These are phyloP conservation scores for Himalopsyche tibetana DNA, from an alignment of 2,888 invertebrate genomes.

Conservation along the genomic window DNA sequence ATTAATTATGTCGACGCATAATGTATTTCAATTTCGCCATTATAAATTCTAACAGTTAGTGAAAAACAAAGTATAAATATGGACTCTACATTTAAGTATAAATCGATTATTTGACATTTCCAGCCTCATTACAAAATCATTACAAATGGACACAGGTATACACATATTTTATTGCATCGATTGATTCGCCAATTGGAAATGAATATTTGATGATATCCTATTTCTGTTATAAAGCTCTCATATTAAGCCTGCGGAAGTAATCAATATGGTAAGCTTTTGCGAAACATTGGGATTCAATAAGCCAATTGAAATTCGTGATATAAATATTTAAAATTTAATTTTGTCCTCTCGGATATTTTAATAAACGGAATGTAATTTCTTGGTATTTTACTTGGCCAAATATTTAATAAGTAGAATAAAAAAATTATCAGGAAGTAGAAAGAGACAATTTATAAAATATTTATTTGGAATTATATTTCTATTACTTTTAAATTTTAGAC, in stretches of 20 bases:
- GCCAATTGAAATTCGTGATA: not conserved
- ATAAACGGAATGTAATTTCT: too few species aligned
- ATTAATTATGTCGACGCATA: too few species aligned
- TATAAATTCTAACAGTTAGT: not conserved
- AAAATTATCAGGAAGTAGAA: too few species aligned
- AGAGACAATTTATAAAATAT: too few species aligned
- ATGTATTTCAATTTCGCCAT: too few species aligned
- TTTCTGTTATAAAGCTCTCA: constrained; percentile 1
- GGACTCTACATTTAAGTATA: not conserved
- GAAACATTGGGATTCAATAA: constrained; percentile 19
- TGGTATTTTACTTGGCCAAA: too few species aligned
- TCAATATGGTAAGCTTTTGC: constrained; percentile 25
- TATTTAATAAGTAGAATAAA: too few species aligned
- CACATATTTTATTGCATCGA: not conserved
- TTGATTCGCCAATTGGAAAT: constrained; percentile 37
- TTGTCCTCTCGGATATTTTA: not conserved
- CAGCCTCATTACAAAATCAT: constrained; percentile 31
- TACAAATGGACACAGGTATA: not conserved
- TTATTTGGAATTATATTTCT: too few species aligned
- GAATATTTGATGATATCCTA: constrained; percentile 16
- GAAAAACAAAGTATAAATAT: not conserved
- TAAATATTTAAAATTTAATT: constrained; percentile 20
- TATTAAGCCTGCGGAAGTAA: constrained; percentile 16
- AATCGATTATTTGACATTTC: not conserved
- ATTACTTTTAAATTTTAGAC: too few species aligned